phyloP scores from a whole-genome alignment of 92 coral and sea anemone genomes.

The Epizoanthus stellaris region DNA sequence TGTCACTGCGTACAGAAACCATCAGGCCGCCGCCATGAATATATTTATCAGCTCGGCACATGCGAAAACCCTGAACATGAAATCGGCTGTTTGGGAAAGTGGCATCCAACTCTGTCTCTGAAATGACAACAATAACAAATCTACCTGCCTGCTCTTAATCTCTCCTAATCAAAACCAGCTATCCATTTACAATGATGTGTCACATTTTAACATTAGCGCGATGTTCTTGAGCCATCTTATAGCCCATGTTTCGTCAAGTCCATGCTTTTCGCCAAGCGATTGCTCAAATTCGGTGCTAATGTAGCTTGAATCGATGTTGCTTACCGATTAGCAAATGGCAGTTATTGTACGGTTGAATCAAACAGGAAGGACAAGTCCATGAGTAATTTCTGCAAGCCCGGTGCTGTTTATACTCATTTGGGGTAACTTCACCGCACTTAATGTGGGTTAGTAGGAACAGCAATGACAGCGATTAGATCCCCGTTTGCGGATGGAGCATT shows the following conservation, averaged over 20 bases:
- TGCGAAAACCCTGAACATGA: constrained; percentile 35
- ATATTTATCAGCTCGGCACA: constrained; percentile 47
- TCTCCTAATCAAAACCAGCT: constrained; percentile 37
- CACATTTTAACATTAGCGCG: constrained; percentile 37
- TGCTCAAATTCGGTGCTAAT: background rate
- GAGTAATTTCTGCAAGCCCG: background rate
- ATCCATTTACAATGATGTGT: constrained; percentile 46
- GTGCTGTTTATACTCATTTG: background rate
- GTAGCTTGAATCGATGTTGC: background rate
- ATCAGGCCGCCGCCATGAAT: constrained; percentile 53
- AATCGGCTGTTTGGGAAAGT: constrained; percentile 41
- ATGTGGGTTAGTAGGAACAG: background rate
- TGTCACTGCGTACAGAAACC: constrained; percentile 51
- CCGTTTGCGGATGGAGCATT: background rate
- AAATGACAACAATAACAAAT: constrained; percentile 42
- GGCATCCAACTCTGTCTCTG: constrained; percentile 51
- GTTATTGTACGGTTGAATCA: background rate
- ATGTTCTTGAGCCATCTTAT: constrained; percentile 23
- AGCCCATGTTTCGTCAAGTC: background rate
- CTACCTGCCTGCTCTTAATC: constrained; percentile 37
- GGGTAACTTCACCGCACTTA: background rate
- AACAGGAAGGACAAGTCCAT: constrained; percentile 5
- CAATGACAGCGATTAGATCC: background rate
- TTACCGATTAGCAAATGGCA: constrained; percentile 10
- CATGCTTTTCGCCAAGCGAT: background rate